Base-by-base conservation (phyloP, 1,140 invertebrate species). In the Helicoverpa zea region DNA sequence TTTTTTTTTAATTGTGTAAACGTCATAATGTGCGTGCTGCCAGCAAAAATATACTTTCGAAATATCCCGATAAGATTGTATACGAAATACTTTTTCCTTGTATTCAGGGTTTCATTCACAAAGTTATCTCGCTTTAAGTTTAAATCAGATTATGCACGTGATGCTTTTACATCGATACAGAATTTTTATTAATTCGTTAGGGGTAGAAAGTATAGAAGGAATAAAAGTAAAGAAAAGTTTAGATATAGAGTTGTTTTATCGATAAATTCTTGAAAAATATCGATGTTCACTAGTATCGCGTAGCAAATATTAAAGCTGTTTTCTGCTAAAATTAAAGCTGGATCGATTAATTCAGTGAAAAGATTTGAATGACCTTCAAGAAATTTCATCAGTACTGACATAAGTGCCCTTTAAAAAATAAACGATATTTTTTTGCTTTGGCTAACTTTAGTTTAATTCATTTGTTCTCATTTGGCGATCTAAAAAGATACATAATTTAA, bases 291-390 rank as follows among this genome's bases (percentile, higher is more conserved):
- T 43, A 70, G 49, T 47, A 51, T 18, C 18, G n/a, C 66, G 18
- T 70, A 2, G 5, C 43, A 52, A 70, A 23, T 70, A 14, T 70
- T 70, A 70, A 47, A 70, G 66, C 47, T 70, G 52, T 49, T 70
- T 12, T 70, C 63, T 43, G 63, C 35, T 64, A 14, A 64, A 43
- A 64, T 35, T 47, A 12, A 54, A 54, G 13, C 13, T 13, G 58
- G 58, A 9, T 59, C 12, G 5, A 29, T 43, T 18, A 52, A 51
- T 16, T 68, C 52, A 18, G 66, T 52, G 47, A 70, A 52, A 70
- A 16, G 66, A 16, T 47, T 16, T 16, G 64, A 51, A 9, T 43
- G 35, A 43, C 7, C 35, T 43, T 43, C 35, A 43, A 43, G 35
- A 7, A 43, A 9, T 43, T 43, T 43, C 9, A 43, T 43, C 5